Base-by-base conservation (phyloP, 2,113 vertebrate species). In the Raja brachyura region DNA sequence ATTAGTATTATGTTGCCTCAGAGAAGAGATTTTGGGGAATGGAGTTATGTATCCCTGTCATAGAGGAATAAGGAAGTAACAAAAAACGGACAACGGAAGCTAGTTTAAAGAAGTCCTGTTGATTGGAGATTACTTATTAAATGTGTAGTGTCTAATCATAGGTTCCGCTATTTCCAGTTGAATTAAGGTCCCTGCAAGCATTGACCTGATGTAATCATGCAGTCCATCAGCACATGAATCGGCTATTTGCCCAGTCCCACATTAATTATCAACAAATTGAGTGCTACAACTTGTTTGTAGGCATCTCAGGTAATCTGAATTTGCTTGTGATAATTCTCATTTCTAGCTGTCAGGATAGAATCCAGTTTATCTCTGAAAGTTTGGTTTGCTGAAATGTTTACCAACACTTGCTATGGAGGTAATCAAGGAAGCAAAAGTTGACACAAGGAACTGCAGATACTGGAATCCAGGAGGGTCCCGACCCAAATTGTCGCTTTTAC, bases 91-190 rank as follows among this genome's bases (percentile, higher is more conserved):
- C 48, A 83, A 54, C 56, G 76, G 54, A 88, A 88, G 61, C 63
- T 88, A n/a, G 28, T 88, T 61, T 31, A 31, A 88, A 63, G 61
- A 88, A 66, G 63, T 31, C 83, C 28, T 16, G 83, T 88, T 63
- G 83, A 31, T 88, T 88, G 16, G 83, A 88, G 59, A 66, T 88
- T 63, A 14, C 28, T 88, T 63, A 88, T 88, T 88, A 88, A 88
- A 59, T 88, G 59, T 7, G 83, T 63, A 28, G 13, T 61, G 61
- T 88, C 59, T 88, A 88, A 88, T 88, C 83, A 63, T 63, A 14
- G 83, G 83, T 88, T 88, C 83, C 59, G 83, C 31, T 31, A 31
- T 31, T n/a, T 63, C 83, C 16, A 66, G 59, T 31, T 88, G 83
- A 88, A 20, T 88, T 31, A 88, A 88, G 28, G 59, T 63, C 83